Evolutionary conservation across 2,888 invertebrate genomes (phyloP).

Genomic region (Girardia tigrina): DNA sequence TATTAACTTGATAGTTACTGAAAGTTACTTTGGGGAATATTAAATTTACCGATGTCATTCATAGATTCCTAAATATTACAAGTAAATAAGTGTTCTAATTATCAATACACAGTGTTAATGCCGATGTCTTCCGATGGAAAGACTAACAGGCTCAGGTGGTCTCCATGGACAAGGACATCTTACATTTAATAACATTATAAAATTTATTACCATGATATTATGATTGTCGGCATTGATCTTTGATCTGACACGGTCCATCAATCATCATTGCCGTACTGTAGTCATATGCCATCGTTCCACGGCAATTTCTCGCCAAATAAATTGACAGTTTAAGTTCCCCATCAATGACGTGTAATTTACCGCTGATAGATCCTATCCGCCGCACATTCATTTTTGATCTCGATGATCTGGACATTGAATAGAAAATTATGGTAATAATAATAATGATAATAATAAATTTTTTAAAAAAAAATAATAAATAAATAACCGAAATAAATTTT

Average conservation of each 20-base stretch:
- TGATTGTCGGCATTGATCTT: slow-evolving; percentile 12
- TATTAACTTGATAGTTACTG: too few species aligned
- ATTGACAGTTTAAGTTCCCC: slow-evolving; percentile 16
- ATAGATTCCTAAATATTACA: background rate
- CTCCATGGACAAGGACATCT: slow-evolving; percentile 5
- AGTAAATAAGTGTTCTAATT: slow-evolving; percentile 23
- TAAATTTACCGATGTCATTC: background rate
- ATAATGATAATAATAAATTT: too few species aligned
- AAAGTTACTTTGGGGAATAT: background rate
- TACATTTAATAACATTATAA: slow-evolving; percentile 14
- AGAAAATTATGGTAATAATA: too few species aligned
- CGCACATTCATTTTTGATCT: slow-evolving; percentile 13
- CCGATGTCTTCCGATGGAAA: slow-evolving; percentile 5
- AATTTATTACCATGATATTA: slow-evolving; percentile 23
- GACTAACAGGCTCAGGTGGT: slow-evolving; percentile 18
- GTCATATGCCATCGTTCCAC: slow-evolving; percentile 11
- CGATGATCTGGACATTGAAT: too few species aligned
- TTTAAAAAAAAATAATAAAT: too few species aligned
- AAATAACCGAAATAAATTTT: too few species aligned
- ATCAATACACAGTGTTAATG: slow-evolving; percentile 2
- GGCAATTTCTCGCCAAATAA: slow-evolving; percentile 19
- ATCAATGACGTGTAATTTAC: slow-evolving; percentile 20
- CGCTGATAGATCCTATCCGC: slow-evolving; percentile 23
- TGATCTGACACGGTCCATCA: slow-evolving; percentile 1
- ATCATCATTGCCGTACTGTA: background rate